Evolutionary conservation across 2,797 vertebrate genomes (phyloP).

Genomic region (Myotis vivesi): DNA sequence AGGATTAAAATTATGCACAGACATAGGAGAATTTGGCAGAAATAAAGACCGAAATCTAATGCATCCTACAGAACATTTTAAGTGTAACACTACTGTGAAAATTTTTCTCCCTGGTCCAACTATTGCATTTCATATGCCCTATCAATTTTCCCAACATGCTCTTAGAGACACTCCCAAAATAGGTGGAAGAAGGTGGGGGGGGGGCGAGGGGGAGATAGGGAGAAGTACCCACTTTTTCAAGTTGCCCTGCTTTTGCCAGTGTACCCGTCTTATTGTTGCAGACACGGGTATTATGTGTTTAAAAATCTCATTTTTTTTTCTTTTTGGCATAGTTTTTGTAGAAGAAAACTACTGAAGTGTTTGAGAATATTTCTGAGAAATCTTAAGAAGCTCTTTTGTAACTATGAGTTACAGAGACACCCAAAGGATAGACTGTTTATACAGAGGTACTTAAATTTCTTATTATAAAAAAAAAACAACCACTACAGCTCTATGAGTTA

Average conservation of each 20-base stretch:
- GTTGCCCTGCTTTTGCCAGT: background rate
- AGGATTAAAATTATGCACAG: background rate
- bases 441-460: background rate
- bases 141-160: background rate
- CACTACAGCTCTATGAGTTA: background rate
- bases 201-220: background rate
- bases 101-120: background rate
- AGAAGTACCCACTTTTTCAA: background rate
- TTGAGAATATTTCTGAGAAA: background rate
- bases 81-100: background rate
- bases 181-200: background rate
- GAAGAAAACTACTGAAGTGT: background rate
- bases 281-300: background rate
- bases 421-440: background rate
- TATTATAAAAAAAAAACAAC: background rate
- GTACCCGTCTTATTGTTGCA: background rate
- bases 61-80: background rate
- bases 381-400: background rate
- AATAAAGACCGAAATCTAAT: constrained; percentile 18
- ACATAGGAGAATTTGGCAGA: background rate
- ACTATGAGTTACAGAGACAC: background rate
- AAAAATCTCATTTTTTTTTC: background rate
- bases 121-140: background rate
- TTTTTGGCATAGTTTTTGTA: background rate
- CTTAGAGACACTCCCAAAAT: background rate